A percentile compares a stretch with the other conserved stretches of the same genome.
Evolutionary conservation across 2,113 vertebrate species (phyloP).

Genomic region (Erythrocercus mccallii): DNA sequence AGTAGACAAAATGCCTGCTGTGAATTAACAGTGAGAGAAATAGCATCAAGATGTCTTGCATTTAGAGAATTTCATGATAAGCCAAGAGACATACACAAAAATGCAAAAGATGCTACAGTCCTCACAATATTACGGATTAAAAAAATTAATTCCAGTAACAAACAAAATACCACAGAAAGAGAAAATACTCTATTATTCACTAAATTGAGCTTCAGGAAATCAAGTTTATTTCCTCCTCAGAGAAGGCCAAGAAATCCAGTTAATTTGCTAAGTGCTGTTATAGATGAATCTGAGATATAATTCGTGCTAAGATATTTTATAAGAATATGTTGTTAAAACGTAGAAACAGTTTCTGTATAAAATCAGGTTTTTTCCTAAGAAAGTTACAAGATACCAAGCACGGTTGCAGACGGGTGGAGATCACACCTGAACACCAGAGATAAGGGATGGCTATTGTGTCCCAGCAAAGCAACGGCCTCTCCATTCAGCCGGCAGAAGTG

Average conservation of each 20-base stretch:
- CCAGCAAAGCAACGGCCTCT: too few species aligned
- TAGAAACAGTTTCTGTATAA: too few species aligned
- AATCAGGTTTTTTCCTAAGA: too few species aligned
- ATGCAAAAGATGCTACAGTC: background rate
- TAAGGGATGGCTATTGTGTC: too few species aligned
- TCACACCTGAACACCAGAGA: too few species aligned
- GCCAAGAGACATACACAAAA: background rate
- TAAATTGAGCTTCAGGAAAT: background rate
- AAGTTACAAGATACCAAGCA: too few species aligned
- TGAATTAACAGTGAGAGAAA: background rate
- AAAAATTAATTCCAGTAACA: background rate
- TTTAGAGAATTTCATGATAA: background rate
- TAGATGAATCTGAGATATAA: too few species aligned
- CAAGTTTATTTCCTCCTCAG: background rate
- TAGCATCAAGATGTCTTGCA: background rate
- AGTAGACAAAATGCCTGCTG: background rate
- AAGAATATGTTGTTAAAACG: too few species aligned
- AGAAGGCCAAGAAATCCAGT: background rate
- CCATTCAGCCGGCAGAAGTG: too few species aligned
- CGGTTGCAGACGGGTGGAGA: too few species aligned
- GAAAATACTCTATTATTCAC: background rate
- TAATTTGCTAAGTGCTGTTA: background rate
- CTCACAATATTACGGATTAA: background rate
- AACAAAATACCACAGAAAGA: background rate
- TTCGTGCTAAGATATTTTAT: too few species aligned